These are phyloP conservation scores for Platyscapa corneri DNA, from an alignment of 1,140 invertebrate genomes.

Conservation along the genomic window DNA sequence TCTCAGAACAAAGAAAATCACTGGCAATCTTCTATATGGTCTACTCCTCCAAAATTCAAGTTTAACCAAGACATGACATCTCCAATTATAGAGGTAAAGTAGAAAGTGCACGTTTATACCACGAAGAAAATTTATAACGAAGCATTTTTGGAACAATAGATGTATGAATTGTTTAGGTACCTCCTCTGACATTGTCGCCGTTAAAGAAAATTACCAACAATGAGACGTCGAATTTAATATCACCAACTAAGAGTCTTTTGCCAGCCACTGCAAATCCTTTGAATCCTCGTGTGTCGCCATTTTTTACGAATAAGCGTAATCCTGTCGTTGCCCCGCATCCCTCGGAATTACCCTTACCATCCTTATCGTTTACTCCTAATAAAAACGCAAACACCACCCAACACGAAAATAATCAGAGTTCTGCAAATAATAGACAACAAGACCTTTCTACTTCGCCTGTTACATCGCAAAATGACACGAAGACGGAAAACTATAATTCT, in stretches of 20 bases:
- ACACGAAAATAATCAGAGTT: background rate
- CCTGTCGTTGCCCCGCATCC: constrained; percentile 70
- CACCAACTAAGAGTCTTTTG: constrained; percentile 68
- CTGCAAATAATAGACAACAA: constrained; percentile 42
- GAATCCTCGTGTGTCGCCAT: constrained; percentile 68
- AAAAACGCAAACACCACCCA: constrained; percentile 53
- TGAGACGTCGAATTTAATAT: constrained; percentile 64
- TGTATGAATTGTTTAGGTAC: constrained; percentile 57
- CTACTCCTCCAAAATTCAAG: constrained; percentile 65
- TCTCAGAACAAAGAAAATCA: constrained; percentile 55
- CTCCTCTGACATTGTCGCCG: constrained; percentile 63
- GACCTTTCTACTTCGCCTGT: constrained; percentile 43
- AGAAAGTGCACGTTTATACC: background rate
- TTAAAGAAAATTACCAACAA: constrained; percentile 63
- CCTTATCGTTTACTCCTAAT: constrained; percentile 66
- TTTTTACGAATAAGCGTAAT: constrained; percentile 61
- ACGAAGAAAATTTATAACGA: too few species aligned
- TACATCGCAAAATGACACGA: constrained; percentile 45
- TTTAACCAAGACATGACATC: constrained; percentile 57
- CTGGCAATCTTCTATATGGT: constrained; percentile 70
- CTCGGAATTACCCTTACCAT: constrained; percentile 70
- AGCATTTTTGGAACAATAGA: too few species aligned
- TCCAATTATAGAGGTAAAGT: constrained; percentile 64
- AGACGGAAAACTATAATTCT: constrained; percentile 53
- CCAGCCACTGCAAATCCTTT: constrained; percentile 70